These are phyloP conservation scores for Bombylius discolor DNA, from an alignment of 2,888 invertebrate species.

Conservation along the genomic window DNA sequence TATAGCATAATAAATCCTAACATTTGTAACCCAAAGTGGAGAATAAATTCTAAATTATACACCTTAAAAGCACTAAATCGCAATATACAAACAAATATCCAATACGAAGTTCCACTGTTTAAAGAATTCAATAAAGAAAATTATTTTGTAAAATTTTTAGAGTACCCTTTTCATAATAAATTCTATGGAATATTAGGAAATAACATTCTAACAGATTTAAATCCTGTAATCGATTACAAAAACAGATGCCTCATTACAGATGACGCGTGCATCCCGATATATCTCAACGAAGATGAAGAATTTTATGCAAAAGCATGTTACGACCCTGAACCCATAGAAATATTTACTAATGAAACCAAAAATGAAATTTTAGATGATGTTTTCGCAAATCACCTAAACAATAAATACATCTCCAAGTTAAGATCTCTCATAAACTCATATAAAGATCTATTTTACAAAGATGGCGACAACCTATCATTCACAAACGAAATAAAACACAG, in stretches of 20 bases:
- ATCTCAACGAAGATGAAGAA: neutral
- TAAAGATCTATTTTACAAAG: constrained; percentile 2
- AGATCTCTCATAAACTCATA: neutral
- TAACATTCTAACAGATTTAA: neutral
- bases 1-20: too few relatives aligned
- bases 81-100: too few relatives aligned
- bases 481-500: constrained; percentile 4
- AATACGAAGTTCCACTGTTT: neutral
- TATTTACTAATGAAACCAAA: neutral
- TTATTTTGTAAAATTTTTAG: neutral
- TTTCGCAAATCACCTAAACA: neutral
- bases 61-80: too few relatives aligned
- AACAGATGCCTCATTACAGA: constrained; percentile 4
- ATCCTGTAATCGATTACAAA: neutral
- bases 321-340: too few relatives aligned
- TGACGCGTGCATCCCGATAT: neutral
- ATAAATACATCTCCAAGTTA: neutral
- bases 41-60: too few relatives aligned
- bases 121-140: neutral
- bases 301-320: too few relatives aligned
- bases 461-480: constrained; percentile 1
- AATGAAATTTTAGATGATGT: neutral
- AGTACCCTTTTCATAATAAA: neutral
- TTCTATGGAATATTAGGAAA: neutral
- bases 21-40: too few relatives aligned